Percentiles rank a stretch among this genome's conserved stretches.
Conservation (phyloP, 2,113 vertebrate genomes). For the Nyctibius bracteatus region DNA sequence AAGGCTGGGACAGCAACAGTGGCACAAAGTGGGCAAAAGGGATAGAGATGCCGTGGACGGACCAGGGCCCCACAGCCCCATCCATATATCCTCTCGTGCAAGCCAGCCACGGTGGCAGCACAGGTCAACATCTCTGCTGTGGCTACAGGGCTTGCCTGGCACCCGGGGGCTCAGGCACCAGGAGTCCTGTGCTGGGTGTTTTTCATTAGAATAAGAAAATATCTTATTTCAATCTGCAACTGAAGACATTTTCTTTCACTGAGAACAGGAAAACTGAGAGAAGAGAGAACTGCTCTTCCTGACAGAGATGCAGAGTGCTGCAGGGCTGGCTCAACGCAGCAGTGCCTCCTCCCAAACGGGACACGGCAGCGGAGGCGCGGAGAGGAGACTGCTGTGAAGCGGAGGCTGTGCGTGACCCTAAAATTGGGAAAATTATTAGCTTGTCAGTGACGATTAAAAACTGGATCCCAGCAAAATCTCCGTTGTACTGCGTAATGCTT, state of each 20-base stretch:
- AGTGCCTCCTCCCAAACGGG: background rate
- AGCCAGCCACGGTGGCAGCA: background rate
- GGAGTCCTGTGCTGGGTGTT: background rate
- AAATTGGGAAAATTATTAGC: background rate
- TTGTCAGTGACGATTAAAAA: background rate
- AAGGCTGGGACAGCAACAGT: background rate
- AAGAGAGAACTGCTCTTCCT: background rate
- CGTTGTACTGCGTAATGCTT: background rate
- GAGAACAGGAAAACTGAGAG: background rate
- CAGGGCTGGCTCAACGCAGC: background rate
- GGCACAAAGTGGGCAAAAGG: background rate
- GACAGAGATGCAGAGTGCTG: background rate
- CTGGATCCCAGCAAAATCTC: background rate
- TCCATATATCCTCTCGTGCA: background rate
- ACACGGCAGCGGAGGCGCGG: background rate
- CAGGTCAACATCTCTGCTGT: background rate
- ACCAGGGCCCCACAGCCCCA: too few species aligned
- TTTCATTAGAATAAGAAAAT: background rate
- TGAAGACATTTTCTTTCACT: background rate
- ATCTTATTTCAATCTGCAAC: background rate
- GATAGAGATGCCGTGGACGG: background rate
- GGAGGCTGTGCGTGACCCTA: background rate
- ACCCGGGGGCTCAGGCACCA: accelerated
- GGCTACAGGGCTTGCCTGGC: accelerated
- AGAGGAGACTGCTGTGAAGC: background rate